A percentile compares a stretch with the other conserved stretches of the same genome.
phyloP scores from a whole-genome alignment of 1,140 invertebrate genomes.

The Matsumurasca onukii region DNA sequence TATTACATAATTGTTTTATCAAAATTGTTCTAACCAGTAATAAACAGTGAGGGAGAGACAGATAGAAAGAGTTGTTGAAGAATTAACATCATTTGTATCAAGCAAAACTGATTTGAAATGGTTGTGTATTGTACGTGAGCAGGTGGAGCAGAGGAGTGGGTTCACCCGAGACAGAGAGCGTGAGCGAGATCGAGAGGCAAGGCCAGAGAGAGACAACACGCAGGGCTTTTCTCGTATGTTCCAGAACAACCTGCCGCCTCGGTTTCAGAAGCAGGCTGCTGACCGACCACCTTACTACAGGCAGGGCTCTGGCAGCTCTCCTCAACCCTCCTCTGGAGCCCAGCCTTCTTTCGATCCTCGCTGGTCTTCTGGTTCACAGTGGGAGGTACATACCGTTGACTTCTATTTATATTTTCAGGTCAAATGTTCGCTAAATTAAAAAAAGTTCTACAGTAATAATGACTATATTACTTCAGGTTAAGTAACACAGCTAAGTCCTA shows the following conservation, averaged over 20 bases:
- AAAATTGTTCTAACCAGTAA: no score
- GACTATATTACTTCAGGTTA: not conserved
- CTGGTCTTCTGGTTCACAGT: not conserved
- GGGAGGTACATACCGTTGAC: no score
- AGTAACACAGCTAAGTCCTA: not conserved
- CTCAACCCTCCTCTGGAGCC: constrained; percentile 5
- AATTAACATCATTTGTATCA: no score
- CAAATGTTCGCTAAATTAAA: no score
- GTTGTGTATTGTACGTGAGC: no score
- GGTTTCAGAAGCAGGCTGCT: constrained; percentile 71
- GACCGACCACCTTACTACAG: constrained; percentile 8
- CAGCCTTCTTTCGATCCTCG: constrained; percentile 1
- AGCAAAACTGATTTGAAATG: no score
- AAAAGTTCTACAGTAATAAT: no score
- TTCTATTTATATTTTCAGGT: no score
- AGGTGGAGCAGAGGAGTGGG: no score
- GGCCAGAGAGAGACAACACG: constrained; percentile 43
- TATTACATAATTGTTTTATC: no score
- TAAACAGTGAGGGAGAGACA: no score
- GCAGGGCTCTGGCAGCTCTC: constrained; percentile 24
- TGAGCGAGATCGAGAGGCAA: constrained; percentile 41
- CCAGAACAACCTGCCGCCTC: constrained; percentile 78
- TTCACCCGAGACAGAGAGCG: constrained; percentile 49
- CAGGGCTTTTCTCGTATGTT: constrained; percentile 65
- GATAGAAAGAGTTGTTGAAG: no score